Base-by-base conservation (phyloP, 2,113 vertebrate genomes). In the Lophotis ruficrista region DNA sequence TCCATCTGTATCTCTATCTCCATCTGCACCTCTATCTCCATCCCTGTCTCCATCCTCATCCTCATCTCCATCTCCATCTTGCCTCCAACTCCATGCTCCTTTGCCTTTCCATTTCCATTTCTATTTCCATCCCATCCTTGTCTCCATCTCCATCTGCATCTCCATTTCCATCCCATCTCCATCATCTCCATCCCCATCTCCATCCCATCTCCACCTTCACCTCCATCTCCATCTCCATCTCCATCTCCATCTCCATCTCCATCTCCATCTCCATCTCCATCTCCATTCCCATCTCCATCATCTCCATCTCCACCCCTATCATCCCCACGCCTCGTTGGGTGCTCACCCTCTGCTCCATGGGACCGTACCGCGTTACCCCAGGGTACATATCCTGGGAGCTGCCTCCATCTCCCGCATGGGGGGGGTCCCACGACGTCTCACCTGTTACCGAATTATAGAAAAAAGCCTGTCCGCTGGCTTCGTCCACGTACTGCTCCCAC, bases 391-490 rank as follows among this genome's bases (percentile, higher is more conserved):
- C 97, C 87, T 4, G 61, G 56, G 87, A 69, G 62, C 41, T 96
- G 31, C 89, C 93, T 62, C 96, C 89, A 56, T 96, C 96, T 37
- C 82, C 85, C 1, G 13, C 24, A 4, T 38, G 65, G 35, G 98
- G 97, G 4, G 98, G 99, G n/a, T 99, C 99, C 99, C 99, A 99
- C 83, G 98, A 98, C 13, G 98, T 99, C 97, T 99, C 98, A 50
- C 99, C 99, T 6, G 99, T 99, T 83, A 98, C 97, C 1, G 97
- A 80, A 94, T 99, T 99, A 96, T 99, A 99, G 98, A 99, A 99
- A 95, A 99, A 99, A 30, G 98, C 97, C 35, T 97, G 98, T 64
- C 98, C 98, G 60, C 98, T 99, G 89, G 65, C 98, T 94, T 99
- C 98, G 70, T 99, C 99, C 98, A 99, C 77, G 79, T 99, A 87